phyloP scores from a whole-genome alignment of 2,113 vertebrate genomes.

The Oreochromis aureus region DNA sequence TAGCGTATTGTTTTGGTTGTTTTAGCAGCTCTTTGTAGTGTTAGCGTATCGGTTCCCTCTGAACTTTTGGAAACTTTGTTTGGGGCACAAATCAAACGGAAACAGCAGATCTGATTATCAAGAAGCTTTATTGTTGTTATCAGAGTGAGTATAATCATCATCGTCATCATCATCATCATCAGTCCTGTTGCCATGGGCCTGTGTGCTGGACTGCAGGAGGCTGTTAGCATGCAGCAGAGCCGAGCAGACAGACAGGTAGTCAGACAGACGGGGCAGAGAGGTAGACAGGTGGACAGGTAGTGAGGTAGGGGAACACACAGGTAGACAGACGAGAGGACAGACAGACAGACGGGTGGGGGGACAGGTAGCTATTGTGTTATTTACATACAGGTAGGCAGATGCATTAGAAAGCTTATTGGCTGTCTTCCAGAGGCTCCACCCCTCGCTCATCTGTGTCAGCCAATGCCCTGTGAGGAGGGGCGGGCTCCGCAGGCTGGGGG shows the following conservation, averaged over 20 bases:
- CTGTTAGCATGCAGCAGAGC: conserved; percentile 63
- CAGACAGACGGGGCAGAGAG: not conserved
- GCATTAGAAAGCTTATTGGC: conserved; percentile 57
- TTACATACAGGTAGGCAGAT: conserved; percentile 52
- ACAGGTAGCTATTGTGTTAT: conserved; percentile 57
- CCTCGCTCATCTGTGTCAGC: conserved; percentile 34
- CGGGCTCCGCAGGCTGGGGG: conserved; percentile 42
- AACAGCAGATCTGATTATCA: conserved; percentile 22
- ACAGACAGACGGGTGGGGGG: not conserved
- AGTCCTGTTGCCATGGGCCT: conserved; percentile 45
- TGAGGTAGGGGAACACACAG: not conserved
- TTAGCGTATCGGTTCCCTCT: not conserved
- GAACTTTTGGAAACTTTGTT: not conserved
- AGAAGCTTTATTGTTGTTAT: conserved; percentile 60
- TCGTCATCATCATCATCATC: conserved; percentile 28
- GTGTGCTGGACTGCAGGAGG: conserved; percentile 54
- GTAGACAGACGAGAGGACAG: not conserved
- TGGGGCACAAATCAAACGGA: not conserved
- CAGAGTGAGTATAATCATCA: conserved; percentile 25
- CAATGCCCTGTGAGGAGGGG: conserved; percentile 46
- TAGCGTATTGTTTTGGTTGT: not conserved
- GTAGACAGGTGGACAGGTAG: not conserved
- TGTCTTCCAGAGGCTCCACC: conserved; percentile 50
- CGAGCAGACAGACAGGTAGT: conserved; percentile 45
- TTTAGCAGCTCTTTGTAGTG: not conserved